Evolutionary conservation across 2,888 invertebrate species (phyloP), one percentile per base, ranked within the genome.

Genomic region (Hybos culiciformis): DNA sequence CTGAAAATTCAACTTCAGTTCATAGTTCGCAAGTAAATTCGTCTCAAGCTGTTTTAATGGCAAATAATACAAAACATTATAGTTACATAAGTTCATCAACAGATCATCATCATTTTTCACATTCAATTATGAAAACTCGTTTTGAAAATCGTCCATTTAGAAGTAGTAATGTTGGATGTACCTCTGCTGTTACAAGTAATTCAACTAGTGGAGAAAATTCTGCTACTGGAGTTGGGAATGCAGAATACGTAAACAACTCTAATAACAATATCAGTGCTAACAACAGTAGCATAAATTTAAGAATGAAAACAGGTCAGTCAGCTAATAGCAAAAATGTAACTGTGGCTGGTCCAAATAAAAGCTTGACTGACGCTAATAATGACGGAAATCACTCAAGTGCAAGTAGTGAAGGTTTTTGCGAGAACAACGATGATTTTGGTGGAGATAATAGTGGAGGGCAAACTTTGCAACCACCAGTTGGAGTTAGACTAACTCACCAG

Each of bases 331-430:
- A n/a, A n/a, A 47, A 48, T 41, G 47, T 42, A 12, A 69, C 70
- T 44, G 64, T 67, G 41, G 65, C 67, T 5, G 70, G 69, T 44
- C 68, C 69, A 15, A 50, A 52, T 18, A 50, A 50, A 5, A 61
- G 65, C 51, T 62, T 58, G 44, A 50, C 63, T 44, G 59, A 60
- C 3, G 51, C 43, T 17, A 45, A 46, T 7, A 51, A 71, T 36
- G 85, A 86, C 57, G 87, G 87, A 1, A 90, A 90, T 61, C 77
- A 91, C 49, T 92, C 91, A 41, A 92, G 92, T 59, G 84, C 90
- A 11, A 92, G 92, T 53, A 93, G 92, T 51, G 93, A 94, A 70
- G 93, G 94, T 38, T 94, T 94, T 66, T 94, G 93, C 67, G 93
- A 94, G 67, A n/a, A n/a, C n/a, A 91, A 91, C 58, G 87, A 90